Evolutionary conservation across 2,888 invertebrate genomes (phyloP).

Genomic region (Machimus atricapillus): DNA sequence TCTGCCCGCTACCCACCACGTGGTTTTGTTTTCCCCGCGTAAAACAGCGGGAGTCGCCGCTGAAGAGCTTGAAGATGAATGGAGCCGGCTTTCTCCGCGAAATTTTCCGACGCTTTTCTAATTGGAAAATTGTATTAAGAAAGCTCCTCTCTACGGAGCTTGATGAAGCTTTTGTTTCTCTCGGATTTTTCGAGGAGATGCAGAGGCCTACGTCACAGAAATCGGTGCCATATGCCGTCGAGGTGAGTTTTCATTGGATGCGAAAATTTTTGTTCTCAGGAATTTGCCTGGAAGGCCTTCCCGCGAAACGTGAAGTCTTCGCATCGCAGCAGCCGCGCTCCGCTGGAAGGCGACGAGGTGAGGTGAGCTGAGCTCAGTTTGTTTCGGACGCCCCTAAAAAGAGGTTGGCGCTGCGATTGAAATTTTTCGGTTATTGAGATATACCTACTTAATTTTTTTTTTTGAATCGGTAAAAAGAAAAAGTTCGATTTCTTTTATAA

Average conservation of each 20-base stretch:
- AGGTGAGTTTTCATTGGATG: neutral
- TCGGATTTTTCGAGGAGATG: neutral
- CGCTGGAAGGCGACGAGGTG: neutral
- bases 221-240: neutral
- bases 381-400: slow-evolving; percentile 7
- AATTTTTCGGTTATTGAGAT: neutral
- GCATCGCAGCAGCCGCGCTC: neutral
- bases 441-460: neutral
- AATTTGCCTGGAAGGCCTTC: neutral
- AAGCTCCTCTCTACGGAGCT: neutral
- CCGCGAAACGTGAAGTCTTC: neutral
- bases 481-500: neutral
- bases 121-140: neutral
- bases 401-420: neutral
- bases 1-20: neutral
- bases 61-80: neutral
- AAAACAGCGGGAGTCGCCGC: neutral
- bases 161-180: neutral
- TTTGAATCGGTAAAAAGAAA: neutral
- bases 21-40: neutral
- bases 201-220: neutral
- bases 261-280: neutral
- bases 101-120: neutral
- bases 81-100: neutral
- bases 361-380: neutral